Base-by-base conservation (phyloP, 2,888 invertebrate species). In the Biston betularia region DNA sequence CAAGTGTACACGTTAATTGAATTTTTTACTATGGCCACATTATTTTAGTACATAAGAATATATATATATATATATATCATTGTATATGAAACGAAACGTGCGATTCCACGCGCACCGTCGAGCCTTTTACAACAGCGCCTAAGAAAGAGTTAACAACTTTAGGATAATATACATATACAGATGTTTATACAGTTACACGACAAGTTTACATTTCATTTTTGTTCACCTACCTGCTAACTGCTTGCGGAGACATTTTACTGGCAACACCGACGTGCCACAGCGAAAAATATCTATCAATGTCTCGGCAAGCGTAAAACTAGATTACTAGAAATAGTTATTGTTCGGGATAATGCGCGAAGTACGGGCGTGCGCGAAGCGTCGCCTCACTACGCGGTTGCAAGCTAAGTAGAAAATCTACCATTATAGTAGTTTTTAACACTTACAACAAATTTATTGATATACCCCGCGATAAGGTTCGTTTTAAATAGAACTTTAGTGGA, bases 91-190 rank as follows among this genome's bases (percentile, higher is more conserved):
- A 42, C 7, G 24, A 54, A 44, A 24, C 6, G 65, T 65, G 63
- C 48, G 63, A 61, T 65, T 70, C 88, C 87, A 79, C 88, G 88
- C 87, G 80, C 72, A 74, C 81, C 87, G 81, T 74, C 82, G 84
- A 87, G 79, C 86, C 85, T 75, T 84, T 86, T 87, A 90, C 92
- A 93, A 93, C 93, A 91, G 91, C 90, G 89, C 92, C 93, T 93
- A 93, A 90, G 92, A 93, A 93, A 92, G 92, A 93, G 92, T 89
- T 93, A 93, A 93, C 93, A 93, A 92, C 87, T 81, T 87, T 88
- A 89, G 85, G 86, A 90, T 90, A 88, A 87, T 88, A 91, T 88
- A 89, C 85, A 90, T 87, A 88, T 87, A 89, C 85, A 89, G 84
- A 88, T 82, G 86, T 72, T 75, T 73, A 83, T 83, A 24, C 3